Evolutionary conservation across 2,113 vertebrate species (phyloP).

Genomic region (Apodemus speciosus): DNA sequence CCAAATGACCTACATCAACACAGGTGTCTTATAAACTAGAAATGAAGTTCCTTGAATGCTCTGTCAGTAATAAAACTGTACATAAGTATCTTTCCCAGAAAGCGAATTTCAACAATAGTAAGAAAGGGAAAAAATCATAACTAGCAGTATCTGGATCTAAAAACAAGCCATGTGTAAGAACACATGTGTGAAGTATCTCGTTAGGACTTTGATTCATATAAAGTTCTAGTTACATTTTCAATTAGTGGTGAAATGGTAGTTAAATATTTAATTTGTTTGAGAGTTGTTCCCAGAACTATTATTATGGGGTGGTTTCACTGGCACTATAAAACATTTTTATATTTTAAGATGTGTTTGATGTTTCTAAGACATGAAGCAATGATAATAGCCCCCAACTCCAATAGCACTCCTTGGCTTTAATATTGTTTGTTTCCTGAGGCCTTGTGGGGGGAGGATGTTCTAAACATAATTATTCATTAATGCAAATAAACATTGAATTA

Average conservation of each 20-base stretch:
- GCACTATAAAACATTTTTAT: constrained; percentile 54
- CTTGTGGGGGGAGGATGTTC: constrained; percentile 6
- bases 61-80: constrained; percentile 26
- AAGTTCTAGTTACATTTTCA: constrained; percentile 44
- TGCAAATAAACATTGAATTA: constrained; percentile 19
- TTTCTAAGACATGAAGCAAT: constrained; percentile 24
- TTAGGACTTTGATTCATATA: neutral
- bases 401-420: constrained; percentile 46
- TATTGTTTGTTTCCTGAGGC: constrained; percentile 36
- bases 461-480: constrained; percentile 37
- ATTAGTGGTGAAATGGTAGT: constrained; percentile 22
- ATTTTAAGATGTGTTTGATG: constrained; percentile 66
- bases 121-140: neutral
- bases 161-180: constrained; percentile 27
- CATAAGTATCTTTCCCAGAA: neutral
- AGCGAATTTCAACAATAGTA: neutral
- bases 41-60: neutral
- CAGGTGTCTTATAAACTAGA: constrained; percentile 50
- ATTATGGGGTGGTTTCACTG: constrained; percentile 56
- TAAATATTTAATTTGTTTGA: constrained; percentile 71
- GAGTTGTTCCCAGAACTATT: constrained; percentile 43
- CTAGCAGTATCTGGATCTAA: neutral
- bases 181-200: neutral
- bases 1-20: neutral
- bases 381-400: neutral